Base-by-base conservation (phyloP, 2,888 invertebrate genomes). In the Bugulina stolonifera region DNA sequence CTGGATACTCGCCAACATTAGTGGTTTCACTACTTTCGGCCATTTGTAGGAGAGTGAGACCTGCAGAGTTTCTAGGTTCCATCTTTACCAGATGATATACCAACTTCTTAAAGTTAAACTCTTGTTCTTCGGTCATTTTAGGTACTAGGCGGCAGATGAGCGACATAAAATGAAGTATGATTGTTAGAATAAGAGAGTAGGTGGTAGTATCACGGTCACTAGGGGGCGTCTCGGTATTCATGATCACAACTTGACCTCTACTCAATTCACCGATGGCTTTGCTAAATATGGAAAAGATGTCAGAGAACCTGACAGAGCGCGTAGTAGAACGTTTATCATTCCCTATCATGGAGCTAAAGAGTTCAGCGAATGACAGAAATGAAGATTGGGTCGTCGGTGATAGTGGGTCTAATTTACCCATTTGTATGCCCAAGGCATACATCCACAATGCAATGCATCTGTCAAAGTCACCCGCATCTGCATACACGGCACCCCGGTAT, bases 361-460 rank as follows among this genome's bases (percentile, higher is more conserved):
- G 88, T 85, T 98, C 97, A 1, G 94, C 93, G 85, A 97, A 97
- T 78, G 94, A 93, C 82, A 94, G 90, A 75, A 97, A 88, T 75
- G 93, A 93, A 82, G 93, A 93, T 84, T 95, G 94, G 18, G 96
- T 96, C 90, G 95, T 92, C 34, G 93, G 93, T 83, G 93, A 93
- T 71, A 97, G 88, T 29, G 96, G 93, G 78, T 94, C 93, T 77
- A 96, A 87, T 86, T 94, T 93, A 75, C 90, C 89, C 83, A 94
- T 93, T 78, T 96, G 96, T 93, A 95, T 94, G 83, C 94, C 94
- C 57, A 97, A 87, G 35, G 96, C 96, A 86, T 97, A 95, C 85
- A 93, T 93, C 97, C 97, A 97, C 75, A 97, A 88, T 80, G 92
- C 91, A 76, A 96, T 93, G 86, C 96, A 97, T 23, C 87, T 80